Evolutionary conservation across 1,140 invertebrate genomes (phyloP), one percentile per base, ranked within the genome.

Genomic region (Trachymyrmex septentrionalis): DNA sequence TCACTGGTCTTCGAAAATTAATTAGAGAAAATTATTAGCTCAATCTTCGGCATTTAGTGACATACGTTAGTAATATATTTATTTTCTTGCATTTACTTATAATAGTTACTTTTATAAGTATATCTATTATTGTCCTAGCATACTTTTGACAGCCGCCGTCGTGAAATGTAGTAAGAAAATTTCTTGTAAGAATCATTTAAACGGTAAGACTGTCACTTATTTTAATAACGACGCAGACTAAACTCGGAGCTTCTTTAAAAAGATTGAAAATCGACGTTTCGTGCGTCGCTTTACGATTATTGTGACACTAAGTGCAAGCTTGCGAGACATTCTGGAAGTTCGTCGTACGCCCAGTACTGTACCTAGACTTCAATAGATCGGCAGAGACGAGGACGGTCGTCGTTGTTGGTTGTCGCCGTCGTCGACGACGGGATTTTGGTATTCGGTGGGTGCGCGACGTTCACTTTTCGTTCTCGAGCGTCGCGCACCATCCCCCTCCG

Each of bases 361-460:
- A 27, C 21, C 38, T 24, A 69, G 53, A 55, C n/a, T 66, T 78
- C 67, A 87, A 87, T 64, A 73, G 69, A 84, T 86, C 61, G 34
- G 24, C 59, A 48, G n/a, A 84, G 66, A 59, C 14, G 69, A 86
- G 38, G 76, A 53, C 30, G 59, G 16, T 53, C 53, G 48, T 59
- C 48, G 69, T 77, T 53, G 80, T 77, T 21, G 30, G 59, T n/a
- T 21, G 50, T 34, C 61, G 50, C 21, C 61, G 77, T 24, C 50
- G 78, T 69, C 63, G 78, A 50, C 78, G 85, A 6, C 38, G 61
- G 81, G 82, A 71, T 91, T 92, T 94, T 93, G 84, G 92, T 94
- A 94, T 94, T 93, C 94, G 92, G 84, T 63, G 85, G 71, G 87
- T 89, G 91, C 87, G 73, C 91, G 85, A 88, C 90, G 92, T 91